A percentile compares a stretch with the other conserved stretches of the same genome.
Evolutionary conservation across 2,888 invertebrate genomes (phyloP).

Genomic region (Drosophila longiperda): DNA sequence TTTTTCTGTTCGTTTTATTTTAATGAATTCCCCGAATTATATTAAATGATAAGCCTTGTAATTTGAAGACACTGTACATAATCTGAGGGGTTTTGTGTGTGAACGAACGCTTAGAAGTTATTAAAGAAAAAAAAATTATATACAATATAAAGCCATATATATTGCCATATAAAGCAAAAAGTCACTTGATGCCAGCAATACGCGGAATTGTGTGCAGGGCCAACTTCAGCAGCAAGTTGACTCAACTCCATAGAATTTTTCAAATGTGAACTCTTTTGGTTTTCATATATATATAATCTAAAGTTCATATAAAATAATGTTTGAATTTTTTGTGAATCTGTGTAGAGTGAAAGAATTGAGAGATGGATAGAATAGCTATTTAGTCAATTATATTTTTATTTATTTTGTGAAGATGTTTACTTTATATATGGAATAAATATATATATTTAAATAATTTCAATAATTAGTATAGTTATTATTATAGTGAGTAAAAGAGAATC

Average conservation of each 20-base stretch:
- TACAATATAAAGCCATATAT: too few relatives aligned
- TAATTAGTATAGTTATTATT: too few relatives aligned
- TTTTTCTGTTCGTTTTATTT: conserved; percentile 38
- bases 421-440: too few relatives aligned
- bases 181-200: conserved; percentile 71
- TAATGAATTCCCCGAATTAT: conserved; percentile 73
- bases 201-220: conserved; percentile 52
- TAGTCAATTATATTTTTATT: too few relatives aligned
- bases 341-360: too few relatives aligned
- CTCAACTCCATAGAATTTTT: conserved; percentile 27
- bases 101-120: conserved; percentile 51
- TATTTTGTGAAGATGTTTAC: too few relatives aligned
- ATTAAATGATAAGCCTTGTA: conserved; percentile 74
- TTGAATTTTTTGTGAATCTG: too few relatives aligned
- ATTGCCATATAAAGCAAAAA: conserved; percentile 6
- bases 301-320: background rate
- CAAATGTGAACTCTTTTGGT: conserved; percentile 2
- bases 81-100: conserved; percentile 43
- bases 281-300: background rate
- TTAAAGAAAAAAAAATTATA: background rate
- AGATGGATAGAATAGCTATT: too few relatives aligned
- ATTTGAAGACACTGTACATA: conserved; percentile 75
- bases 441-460: too few relatives aligned
- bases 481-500: background rate
- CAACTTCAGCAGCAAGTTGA: conserved; percentile 18